These are phyloP conservation scores for Boloria euphrosyne DNA, from an alignment of 2,888 invertebrate genomes.

Conservation along the genomic window DNA sequence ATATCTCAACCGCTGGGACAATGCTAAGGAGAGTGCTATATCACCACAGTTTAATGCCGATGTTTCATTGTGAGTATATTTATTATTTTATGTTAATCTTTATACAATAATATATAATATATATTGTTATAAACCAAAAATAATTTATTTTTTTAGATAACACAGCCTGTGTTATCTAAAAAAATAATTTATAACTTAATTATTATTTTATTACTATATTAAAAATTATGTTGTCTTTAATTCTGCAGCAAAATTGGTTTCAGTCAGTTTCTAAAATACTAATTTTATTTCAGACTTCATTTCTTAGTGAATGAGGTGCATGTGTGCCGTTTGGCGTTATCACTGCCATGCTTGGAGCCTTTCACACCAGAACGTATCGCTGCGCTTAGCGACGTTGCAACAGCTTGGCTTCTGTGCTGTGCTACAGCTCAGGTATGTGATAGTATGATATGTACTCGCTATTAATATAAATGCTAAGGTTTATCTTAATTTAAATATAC, in stretches of 20 bases:
- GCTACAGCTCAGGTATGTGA: conserved; percentile 85
- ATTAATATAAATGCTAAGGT: background rate
- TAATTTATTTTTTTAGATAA: too few relatives aligned
- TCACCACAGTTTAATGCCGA: conserved; percentile 87
- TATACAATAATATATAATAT: too few relatives aligned
- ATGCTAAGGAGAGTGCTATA: conserved; percentile 85
- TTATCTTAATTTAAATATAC: background rate
- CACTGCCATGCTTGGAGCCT: conserved; percentile 94
- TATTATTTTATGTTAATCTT: background rate
- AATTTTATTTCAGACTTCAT: conserved; percentile 82
- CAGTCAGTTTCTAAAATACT: background rate
- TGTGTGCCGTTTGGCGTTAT: conserved; percentile 91
- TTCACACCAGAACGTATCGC: conserved; percentile 91
- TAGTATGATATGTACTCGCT: background rate
- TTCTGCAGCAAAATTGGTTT: background rate
- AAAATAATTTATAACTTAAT: too few relatives aligned
- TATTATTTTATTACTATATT: too few relatives aligned
- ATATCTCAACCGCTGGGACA: conserved; percentile 79
- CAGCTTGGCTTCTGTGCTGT: conserved; percentile 89
- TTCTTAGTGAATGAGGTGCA: conserved; percentile 92
- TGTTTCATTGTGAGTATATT: conserved; percentile 77
- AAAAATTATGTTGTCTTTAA: background rate
- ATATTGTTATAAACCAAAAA: too few relatives aligned
- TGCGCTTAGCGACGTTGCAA: conserved; percentile 90
- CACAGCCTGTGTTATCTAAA: too few relatives aligned